Evolutionary conservation across 2,113 vertebrate genomes (phyloP), one percentile per base, ranked within the genome.

Genomic region (Dipodomys stephensi): DNA sequence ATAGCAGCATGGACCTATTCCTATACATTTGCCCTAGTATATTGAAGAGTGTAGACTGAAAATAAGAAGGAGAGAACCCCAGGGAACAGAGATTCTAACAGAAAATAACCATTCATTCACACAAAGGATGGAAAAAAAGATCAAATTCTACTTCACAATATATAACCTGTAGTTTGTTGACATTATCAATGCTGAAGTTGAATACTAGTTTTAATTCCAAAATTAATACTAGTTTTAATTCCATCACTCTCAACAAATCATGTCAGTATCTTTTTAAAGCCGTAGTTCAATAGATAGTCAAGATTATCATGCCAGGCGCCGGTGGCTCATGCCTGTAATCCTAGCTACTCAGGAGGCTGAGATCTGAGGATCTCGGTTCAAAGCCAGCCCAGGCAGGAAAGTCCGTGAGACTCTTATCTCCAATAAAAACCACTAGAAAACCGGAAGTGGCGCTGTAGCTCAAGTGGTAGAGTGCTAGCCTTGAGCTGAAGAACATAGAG

Each of bases 251-350:
- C 57, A 93, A 82, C 6, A 91, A 57, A 11, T 35, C 49, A 67
- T 80, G 80, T 88, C 35, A 83, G 88, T 90, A 44, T 80, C 74
- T 81, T 77, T 78, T 44, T 57, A 92, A 92, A 87, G 12, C 7
- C 44, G 87, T 71, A 30, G 28, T 82, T 92, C 60, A 94, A 89
- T 71, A 93, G 30, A 57, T 8, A 4, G 62, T 83, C 28, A 64
- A 64, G 39, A 65, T 72, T 53, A 68, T 87, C 74, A 79, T 53
- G 49, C 39, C 39, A 3, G 39, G 39, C 39, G 39, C 39, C 39
- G 4, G 39, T 39, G 39, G 39, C 39, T 39, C 5, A 39, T 0
- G 5, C 39, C 39, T 39, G 39, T 39, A 39, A 39, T 39, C 39
- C 39, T 39, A 39, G 39, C 39, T 39, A 39, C 39, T 39, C 39